Evolutionary conservation across 2,888 invertebrate species (phyloP), one percentile per base, ranked within the genome.

Genomic region (Rhamphomyia laevipes): DNA sequence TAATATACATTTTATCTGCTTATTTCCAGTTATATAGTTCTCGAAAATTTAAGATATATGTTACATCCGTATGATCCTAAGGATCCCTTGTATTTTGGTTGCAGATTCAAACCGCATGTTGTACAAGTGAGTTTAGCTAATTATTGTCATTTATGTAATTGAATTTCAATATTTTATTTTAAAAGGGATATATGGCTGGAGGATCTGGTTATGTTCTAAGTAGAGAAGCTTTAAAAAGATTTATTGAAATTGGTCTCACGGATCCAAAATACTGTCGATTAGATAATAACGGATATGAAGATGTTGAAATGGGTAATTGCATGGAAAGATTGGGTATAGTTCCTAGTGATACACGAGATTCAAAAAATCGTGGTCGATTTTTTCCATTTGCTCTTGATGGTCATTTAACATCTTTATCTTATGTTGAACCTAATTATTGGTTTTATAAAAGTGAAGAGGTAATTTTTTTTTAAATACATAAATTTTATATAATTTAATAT

Each of bases 191-290:
- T 63, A 91, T 91, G 90, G 88, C 88, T 58, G 91, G 91, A 4
- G 91, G 91, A 0, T 89, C 91, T 45, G 96, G 97, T 1, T 97
- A 97, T 69, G 92, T 97, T 30, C 74, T 97, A 15, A 94, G 94
- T 61, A 77, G 79, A 49, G 86, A 83, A 63, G 91, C 93, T 2
- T 66, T 92, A 2, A 78, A 77, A 47, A 75, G 79, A 55, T 88
- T 95, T 65, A 83, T 94, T 10, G 82, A 80, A 55, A 89, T 80
- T 0, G 63, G 93, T 41, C 79, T 81, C 0, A 77, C 80, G 90
- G 61, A 53, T 17, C 47, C 50, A 37, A 77, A 75, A 35, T 53
- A 60, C 63, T 16, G 11, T 51, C 6, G 81, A 31, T 33, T 51
- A 7, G 81, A 81, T 52, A 78, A 80, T 49, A n/a, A n/a, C n/a